Base-by-base conservation (phyloP, 1,140 invertebrate species). In the Planococcus citri region DNA sequence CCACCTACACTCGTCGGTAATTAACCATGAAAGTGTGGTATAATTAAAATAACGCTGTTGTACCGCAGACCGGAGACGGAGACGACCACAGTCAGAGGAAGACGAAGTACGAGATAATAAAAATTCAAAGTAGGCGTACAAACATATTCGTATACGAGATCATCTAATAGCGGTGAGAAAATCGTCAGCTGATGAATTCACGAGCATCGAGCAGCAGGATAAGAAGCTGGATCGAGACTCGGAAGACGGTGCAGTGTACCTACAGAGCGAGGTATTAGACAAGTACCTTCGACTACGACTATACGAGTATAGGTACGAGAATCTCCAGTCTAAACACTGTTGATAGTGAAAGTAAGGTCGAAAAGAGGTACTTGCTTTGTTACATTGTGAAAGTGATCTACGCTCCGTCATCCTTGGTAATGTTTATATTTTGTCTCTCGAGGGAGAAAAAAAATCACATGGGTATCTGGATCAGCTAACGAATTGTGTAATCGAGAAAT, bases 291-390 rank as follows among this genome's bases (percentile, higher is more conserved):
- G n/a, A n/a, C n/a, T n/a, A n/a, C 33, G 33, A 37, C 33, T 6
- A 14, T 8, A 37, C 33, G 33, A 37, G 14, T 37, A 37, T 37
- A n/a, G n/a, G n/a, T n/a, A n/a, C n/a, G n/a, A n/a, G n/a, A n/a
- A n/a, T 33, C 29, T 33, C 29, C 6, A 51, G 10, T 51, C 41
- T 51, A 51, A 51, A 20, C 17, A 51, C 41, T 51, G 41, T 64
- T 64, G 60, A 64, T 64, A 64, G 60, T 64, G 60, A 64, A 64
- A 64, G 60, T 64, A 64, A 64, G 60, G 60, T 64, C 60, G 60
- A 64, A 64, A 27, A 64, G 20, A 64, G 10, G 8, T 60, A 64
- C 20, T 25, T 64, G 25, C 25, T 64, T 64, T 64, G 21, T 64
- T 25, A 64, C 22, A 64, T 64, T 64, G 60, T 64, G 60, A 64